A percentile compares a stretch with the other conserved stretches of the same genome.
These are phyloP conservation scores for Drosophila pegasa DNA, from an alignment of 2,888 invertebrate genomes.

Conservation along the genomic window DNA sequence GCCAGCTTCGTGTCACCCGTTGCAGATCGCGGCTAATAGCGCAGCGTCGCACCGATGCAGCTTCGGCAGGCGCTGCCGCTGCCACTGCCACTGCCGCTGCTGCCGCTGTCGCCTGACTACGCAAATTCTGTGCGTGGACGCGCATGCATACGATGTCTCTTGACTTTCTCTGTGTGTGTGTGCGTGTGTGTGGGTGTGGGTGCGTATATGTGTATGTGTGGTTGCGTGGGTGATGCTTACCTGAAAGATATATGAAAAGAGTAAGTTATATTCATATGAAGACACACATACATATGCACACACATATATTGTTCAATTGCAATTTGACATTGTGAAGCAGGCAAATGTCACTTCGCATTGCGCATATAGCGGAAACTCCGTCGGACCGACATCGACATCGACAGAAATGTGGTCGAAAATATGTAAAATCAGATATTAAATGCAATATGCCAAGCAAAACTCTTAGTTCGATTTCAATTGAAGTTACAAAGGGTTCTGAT, in stretches of 20 bases:
- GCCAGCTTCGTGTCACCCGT: background rate
- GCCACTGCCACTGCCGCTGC: background rate
- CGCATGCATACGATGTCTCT: background rate
- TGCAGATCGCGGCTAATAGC: conserved; percentile 1
- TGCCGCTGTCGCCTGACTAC: background rate
- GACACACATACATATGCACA: background rate
- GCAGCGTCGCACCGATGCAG: background rate
- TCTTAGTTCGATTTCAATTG: too few relatives aligned
- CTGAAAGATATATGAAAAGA: background rate
- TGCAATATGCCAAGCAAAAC: too few relatives aligned
- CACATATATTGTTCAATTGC: background rate
- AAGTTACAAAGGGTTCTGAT: too few relatives aligned
- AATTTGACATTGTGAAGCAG: background rate
- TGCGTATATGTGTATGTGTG: too few relatives aligned
- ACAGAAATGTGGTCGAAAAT: too few relatives aligned
- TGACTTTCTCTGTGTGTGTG: background rate
- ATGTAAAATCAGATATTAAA: too few relatives aligned
- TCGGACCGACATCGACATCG: too few relatives aligned
- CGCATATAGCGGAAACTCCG: too few relatives aligned
- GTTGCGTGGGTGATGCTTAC: background rate
- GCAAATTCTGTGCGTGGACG: background rate
- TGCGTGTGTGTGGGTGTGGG: too few relatives aligned
- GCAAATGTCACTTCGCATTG: too few relatives aligned
- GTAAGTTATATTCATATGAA: background rate
- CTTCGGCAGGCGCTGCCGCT: background rate